Percentiles rank a stretch among this genome's conserved stretches.
Conservation (phyloP, 2,888 invertebrate genomes). For the Cheilosia pagana region DNA sequence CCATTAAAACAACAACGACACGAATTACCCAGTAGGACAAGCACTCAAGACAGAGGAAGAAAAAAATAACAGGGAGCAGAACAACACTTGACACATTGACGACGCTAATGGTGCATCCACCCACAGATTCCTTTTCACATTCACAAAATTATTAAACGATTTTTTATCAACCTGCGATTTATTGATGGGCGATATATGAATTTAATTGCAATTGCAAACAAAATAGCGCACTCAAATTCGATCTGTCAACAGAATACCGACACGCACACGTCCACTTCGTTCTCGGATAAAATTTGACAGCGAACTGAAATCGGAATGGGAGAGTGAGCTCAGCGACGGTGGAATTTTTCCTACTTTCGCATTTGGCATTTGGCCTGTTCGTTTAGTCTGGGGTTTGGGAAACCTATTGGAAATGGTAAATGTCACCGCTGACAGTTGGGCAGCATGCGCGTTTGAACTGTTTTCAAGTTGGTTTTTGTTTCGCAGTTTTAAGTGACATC, state of each 20-base stretch:
- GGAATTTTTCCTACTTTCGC: conserved; percentile 20
- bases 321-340: conserved; percentile 33
- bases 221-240: conserved; percentile 33
- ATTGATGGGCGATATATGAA: not conserved
- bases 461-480: no score
- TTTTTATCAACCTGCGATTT: not conserved
- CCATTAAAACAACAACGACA: conserved; percentile 17
- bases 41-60: not conserved
- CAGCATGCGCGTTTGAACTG: conserved; percentile 29
- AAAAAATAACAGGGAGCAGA: not conserved
- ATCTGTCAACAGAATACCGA: conserved; percentile 45
- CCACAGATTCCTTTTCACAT: conserved; percentile 17
- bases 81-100: conserved; percentile 46
- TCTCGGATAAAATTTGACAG: conserved; percentile 69
- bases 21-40: not conserved
- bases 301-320: conserved; percentile 52
- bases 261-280: conserved; percentile 7
- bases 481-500: conserved; percentile 9
- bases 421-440: conserved; percentile 43
- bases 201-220: conserved; percentile 9
- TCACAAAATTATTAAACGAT: conserved; percentile 2
- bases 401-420: not conserved
- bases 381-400: not conserved
- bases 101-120: conserved; percentile 33
- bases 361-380: conserved; percentile 39